Evolutionary conservation across 2,797 vertebrate genomes (phyloP), one percentile per base, ranked within the genome.

Genomic region (Pagetopsis macropterus): DNA sequence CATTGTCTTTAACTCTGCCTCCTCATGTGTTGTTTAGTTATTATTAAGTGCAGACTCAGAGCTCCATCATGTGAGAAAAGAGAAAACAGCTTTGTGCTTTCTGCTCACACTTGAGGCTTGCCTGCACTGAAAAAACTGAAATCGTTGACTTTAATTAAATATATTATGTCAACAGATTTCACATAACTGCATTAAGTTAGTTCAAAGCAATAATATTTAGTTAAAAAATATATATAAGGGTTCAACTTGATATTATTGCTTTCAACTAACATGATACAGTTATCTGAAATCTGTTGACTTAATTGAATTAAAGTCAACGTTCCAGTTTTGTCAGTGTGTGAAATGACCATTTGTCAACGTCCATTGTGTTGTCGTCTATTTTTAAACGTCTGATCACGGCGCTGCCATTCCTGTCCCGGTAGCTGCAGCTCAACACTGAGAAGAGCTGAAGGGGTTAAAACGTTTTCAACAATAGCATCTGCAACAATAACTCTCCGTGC

Each of bases 321-420:
- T 37, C 8, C 33, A 37, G 33, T 37, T 37, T 37, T 27, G 9
- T 37, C 33, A 37, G 33, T 37, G 33, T 59, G 59, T 59, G 79
- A 74, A 82, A 73, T 40, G 45, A 70, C 82, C 78, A 78, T 83
- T 88, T 90, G 88, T 85, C 79, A 63, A 54, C 5, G 65, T 84
- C 81, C 76, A 67, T 84, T 84, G 81, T 82, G 78, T 77, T 81
- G 5, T 70, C 5, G 43, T 69, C 84, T 94, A 93, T 94, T 93
- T 88, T 82, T 92, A 91, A 91, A 70, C 6, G 50, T 70, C 72
- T 84, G 88, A 89, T 87, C 72, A 78, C 63, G 17, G 76, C 9
- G 31, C 61, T 61, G 83, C 76, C 78, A 78, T 86, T 79, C 84
- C 87, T 76, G 69, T 66, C 68, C 48, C 76, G 2, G 62, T 69